Base-by-base conservation (phyloP, 2,888 invertebrate species). In the Cancer borealis region DNA sequence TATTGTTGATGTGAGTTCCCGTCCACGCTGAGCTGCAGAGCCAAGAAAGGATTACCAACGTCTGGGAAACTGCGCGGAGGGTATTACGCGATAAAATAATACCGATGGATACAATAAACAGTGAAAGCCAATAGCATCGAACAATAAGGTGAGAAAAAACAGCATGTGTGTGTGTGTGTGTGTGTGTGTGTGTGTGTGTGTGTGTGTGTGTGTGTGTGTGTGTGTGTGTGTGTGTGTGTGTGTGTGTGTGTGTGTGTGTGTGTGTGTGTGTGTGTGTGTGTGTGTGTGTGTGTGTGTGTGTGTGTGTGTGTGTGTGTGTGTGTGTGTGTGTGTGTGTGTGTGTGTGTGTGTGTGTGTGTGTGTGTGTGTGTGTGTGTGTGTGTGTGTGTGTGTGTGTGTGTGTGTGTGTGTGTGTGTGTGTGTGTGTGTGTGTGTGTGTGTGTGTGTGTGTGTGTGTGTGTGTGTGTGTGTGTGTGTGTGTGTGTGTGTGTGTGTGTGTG, bases 261-360 rank as follows among this genome's bases (percentile, higher is more conserved):
- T n/a, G 66, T 73, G 66, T 73, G 66, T 73, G 66, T 73, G 66
- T 73, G 66, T 73, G 66, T 73, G 66, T 73, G 66, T 66, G 66
- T 66, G 66, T 66, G 66, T 49, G 49, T 49, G 49, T 49, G 49
- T 49, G 49, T 49, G 49, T 49, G 49, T 49, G 49, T 49, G 49
- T 49, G 49, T 49, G 49, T 49, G 49, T 49, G 49, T 49, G 49
- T 49, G 49, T 49, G 49, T 49, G 49, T 49, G 49, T 49, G 49
- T 49, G 49, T 49, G 49, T 49, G 49, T 49, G 49, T 49, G 49
- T 49, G 46, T 1, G n/a, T 45, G 46, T 46, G 30, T 46, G 49
- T 88, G 88, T n/a, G 88, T 88, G n/a, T 47, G 88, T n/a, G 88
- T 47, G n/a, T 88, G 46, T 46, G 49, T 46, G 88, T 47, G n/a